Base-by-base conservation (phyloP, 2,113 vertebrate genomes). In the Spea bombifrons region DNA sequence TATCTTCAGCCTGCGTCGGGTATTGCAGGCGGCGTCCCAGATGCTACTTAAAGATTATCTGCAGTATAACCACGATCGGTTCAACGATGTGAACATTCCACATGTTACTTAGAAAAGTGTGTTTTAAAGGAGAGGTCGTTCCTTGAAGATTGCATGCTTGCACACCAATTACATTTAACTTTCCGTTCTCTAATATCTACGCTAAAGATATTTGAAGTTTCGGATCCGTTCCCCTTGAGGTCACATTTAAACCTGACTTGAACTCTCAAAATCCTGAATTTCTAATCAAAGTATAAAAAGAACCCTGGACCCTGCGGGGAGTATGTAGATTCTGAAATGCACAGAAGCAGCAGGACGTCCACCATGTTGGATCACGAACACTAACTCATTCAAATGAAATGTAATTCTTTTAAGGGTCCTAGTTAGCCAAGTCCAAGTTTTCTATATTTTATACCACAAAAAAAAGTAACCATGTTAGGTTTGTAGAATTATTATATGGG, bases 211-310 rank as follows among this genome's bases (percentile, higher is more conserved):
- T 77, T 47, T 77, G 66, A 49, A 30, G 67, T 6, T 77, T 70
- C 70, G 55, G 16, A 46, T 43, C 44, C 43, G n/a, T 7, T 46
- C 69, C 75, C 44, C 75, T 70, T 49, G 16, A 17, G 73, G 73
- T 17, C 44, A 64, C 48, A 30, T 17, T 67, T 75, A 13, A n/a
- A 70, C 68, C 10, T 77, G 16, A 49, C 12, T 17, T 71, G 17
- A 70, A 77, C 53, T 69, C 52, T 76, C 49, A 68, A 30, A 76
- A 76, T 16, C 7, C 75, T 44, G 50, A 68, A 61, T 76, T 70
- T 70, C 16, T 61, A 47, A 69, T 70, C 52, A 70, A 77, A 77
- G 66, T 43, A 77, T 8, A 30, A 66, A 76, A 68, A 43, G 53
- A 68, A 68, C 64, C 44, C 15, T 52, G 6, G 50, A 52, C 50